phyloP scores from a whole-genome alignment of 2,113 vertebrate species.

The Drymodes brunneopygia region DNA sequence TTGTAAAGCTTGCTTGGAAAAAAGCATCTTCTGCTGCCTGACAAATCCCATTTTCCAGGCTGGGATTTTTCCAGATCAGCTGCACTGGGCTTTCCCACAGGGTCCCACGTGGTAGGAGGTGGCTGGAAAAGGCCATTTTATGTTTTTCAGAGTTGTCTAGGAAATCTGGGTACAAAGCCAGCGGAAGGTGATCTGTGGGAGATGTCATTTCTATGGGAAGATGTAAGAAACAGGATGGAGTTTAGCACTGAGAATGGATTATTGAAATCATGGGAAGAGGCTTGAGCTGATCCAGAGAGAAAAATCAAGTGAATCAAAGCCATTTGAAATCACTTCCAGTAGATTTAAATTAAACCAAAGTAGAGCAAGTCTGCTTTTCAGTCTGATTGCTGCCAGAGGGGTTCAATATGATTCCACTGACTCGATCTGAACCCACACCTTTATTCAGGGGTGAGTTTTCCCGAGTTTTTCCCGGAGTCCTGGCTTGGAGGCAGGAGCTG shows the following conservation, averaged over 20 bases:
- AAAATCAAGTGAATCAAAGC: background rate
- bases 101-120: background rate
- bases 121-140: background rate
- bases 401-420: fast-evolving
- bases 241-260: background rate
- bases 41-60: background rate
- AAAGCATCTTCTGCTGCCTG: background rate
- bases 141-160: background rate
- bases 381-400: background rate
- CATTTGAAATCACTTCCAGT: background rate
- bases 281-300: background rate
- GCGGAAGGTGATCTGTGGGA: background rate
- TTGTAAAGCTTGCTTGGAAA: background rate
- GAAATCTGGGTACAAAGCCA: background rate
- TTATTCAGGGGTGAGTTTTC: background rate
- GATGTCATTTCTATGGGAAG: background rate
- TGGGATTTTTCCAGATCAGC: background rate
- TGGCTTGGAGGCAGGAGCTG: background rate
- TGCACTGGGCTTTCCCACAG: background rate
- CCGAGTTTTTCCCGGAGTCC: fast-evolving
- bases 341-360: background rate
- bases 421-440: fast-evolving
- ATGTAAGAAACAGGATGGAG: background rate
- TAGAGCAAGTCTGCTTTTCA: background rate
- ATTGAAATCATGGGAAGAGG: background rate